Percentiles rank a stretch among this genome's conserved stretches.
Conservation (phyloP, 2,888 invertebrate genomes). For the Epirrhoe alternata region DNA sequence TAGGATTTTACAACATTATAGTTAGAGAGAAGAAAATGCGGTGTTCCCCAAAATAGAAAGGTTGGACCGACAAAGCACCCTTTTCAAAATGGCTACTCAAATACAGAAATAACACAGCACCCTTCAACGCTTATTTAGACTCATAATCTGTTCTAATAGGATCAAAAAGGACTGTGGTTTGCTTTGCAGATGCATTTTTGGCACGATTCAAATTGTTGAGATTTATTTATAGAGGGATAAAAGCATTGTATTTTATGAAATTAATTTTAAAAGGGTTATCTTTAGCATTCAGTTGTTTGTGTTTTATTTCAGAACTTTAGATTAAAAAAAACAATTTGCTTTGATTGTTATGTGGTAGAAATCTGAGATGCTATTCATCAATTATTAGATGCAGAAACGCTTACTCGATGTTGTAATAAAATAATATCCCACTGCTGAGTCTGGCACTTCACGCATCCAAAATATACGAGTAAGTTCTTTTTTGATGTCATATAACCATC, state of each 20-base stretch:
- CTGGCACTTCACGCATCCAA: too few species aligned
- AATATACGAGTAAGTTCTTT: too few species aligned
- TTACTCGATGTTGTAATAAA: too few species aligned
- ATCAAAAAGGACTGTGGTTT: constrained; percentile 31
- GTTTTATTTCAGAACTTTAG: background rate
- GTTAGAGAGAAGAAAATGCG: too few species aligned
- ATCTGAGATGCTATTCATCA: too few species aligned
- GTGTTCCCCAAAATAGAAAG: constrained; percentile 1
- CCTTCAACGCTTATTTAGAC: constrained; percentile 29
- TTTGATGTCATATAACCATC: too few species aligned
- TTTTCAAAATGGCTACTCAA: constrained; percentile 30
- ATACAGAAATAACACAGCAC: constrained; percentile 27
- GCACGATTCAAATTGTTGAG: constrained; percentile 22
- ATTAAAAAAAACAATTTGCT: background rate
- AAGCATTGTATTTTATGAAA: background rate
- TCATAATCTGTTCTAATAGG: constrained; percentile 34
- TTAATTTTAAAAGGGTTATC: constrained; percentile 1
- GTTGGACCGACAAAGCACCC: constrained; percentile 18
- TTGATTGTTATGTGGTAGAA: background rate
- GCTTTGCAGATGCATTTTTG: constrained; percentile 31
- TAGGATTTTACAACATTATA: too few species aligned
- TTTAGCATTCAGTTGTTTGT: constrained; percentile 1
- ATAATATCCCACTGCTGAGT: too few species aligned
- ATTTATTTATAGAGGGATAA: constrained; percentile 6
- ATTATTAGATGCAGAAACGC: too few species aligned